A percentile compares a stretch with the other conserved stretches of the same genome.
These are phyloP conservation scores for Rhagoletis pomonella DNA, from an alignment of 1,140 invertebrate genomes.

Conservation along the genomic window DNA sequence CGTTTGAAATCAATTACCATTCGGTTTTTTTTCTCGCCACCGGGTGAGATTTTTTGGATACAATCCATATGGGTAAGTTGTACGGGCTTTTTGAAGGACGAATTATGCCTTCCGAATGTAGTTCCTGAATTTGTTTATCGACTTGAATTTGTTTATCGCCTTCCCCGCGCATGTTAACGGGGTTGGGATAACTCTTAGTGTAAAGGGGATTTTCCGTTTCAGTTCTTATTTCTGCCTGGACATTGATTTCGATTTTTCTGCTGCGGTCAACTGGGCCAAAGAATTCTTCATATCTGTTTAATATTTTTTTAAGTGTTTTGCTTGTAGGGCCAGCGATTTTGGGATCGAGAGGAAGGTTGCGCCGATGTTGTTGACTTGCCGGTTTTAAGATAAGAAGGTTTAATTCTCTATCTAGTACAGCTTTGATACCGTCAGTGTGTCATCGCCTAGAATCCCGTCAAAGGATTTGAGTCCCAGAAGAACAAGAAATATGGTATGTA, in stretches of 20 bases:
- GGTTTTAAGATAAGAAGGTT: too few species aligned
- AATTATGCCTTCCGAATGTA: neutral
- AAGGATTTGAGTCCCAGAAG: too few species aligned
- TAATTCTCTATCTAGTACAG: too few species aligned
- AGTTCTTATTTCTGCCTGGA: constrained; percentile 34
- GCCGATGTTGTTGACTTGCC: too few species aligned
- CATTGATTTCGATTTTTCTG: neutral
- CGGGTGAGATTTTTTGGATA: neutral
- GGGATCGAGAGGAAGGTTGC: too few species aligned
- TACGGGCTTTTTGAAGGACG: constrained; percentile 42
- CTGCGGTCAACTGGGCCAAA: constrained; percentile 20
- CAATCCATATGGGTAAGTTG: constrained; percentile 4
- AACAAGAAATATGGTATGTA: too few species aligned
- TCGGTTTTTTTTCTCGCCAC: constrained; percentile 64
- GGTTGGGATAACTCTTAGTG: neutral
- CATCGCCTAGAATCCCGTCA: too few species aligned
- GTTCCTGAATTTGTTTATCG: constrained; percentile 13
- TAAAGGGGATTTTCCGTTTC: neutral
- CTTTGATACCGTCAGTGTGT: too few species aligned
- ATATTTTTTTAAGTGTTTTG: too few species aligned
- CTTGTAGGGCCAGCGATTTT: too few species aligned
- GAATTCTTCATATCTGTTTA: too few species aligned
- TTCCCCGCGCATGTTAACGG: neutral
- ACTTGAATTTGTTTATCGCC: constrained; percentile 15
- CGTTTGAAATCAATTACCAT: constrained; percentile 63